Evolutionary conservation across 2,113 vertebrate species (phyloP).

Genomic region (Cinclus cinclus): DNA sequence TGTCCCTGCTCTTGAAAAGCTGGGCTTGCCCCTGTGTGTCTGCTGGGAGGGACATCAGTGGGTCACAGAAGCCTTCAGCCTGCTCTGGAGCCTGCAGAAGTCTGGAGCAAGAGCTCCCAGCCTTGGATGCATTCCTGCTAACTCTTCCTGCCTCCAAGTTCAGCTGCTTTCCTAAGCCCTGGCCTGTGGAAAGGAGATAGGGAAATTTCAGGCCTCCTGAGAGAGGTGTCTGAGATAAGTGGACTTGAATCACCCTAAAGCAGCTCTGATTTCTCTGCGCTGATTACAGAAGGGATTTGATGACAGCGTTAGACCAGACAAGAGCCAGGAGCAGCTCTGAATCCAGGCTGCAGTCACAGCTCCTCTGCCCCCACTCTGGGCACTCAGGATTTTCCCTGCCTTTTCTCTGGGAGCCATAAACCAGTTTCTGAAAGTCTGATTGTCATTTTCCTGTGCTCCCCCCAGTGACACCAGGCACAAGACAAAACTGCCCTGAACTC

Average conservation of each 20-base stretch:
- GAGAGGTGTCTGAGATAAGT: conserved; percentile 52
- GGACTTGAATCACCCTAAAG: conserved; percentile 20
- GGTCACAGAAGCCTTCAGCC: background rate
- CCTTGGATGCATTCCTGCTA: background rate
- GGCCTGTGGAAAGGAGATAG: conserved; percentile 26
- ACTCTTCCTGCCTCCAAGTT: background rate
- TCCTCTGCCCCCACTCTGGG: background rate
- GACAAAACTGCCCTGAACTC: background rate
- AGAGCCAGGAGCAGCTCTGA: background rate
- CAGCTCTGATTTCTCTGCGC: conserved; percentile 31
- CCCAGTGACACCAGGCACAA: background rate
- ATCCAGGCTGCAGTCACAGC: background rate
- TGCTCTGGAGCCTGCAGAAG: background rate
- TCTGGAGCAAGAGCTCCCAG: background rate
- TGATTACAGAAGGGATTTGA: conserved; percentile 38
- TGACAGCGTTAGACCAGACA: background rate
- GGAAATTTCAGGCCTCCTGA: conserved; percentile 24
- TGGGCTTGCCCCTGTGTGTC: background rate
- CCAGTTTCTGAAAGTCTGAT: background rate
- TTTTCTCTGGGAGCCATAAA: background rate
- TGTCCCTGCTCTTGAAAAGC: background rate
- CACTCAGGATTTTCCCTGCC: background rate
- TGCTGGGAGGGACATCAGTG: background rate
- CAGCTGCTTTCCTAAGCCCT: background rate
- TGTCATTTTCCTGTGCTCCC: background rate